Base-by-base conservation (phyloP, 2,113 vertebrate species). In the Carassius carassius region DNA sequence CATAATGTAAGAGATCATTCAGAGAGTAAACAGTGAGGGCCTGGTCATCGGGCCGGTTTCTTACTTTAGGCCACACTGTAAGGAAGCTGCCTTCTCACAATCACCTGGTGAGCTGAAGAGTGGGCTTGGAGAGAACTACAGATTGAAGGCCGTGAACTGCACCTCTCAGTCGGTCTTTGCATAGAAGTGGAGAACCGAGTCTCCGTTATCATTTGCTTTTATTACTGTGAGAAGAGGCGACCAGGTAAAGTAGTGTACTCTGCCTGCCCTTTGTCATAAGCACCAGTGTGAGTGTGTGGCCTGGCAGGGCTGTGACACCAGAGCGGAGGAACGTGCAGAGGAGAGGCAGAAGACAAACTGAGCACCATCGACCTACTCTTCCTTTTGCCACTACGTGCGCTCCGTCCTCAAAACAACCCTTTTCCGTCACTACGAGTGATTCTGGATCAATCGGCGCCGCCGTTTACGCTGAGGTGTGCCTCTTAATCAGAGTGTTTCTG, bases 101-200 rank as follows among this genome's bases (percentile, higher is more conserved):
- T 78, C 65, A 44, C 78, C 13, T n/a, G 58, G 29, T 14, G 17
- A 41, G 17, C 23, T 32, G 81, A 56, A 75, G 74, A 73, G 29
- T 78, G 47, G 79, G 81, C 47, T 69, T 69, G 56, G 23, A 85
- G 72, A 75, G 51, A 69, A 56, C 12, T 73, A 81, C 41, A 47
- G 47, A 19, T 62, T 56, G 25, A 90, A 90, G 91, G 90, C 87
- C 87, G 8, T 85, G 88, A 90, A 87, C 84, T 88, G 90, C 89
- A 90, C 91, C 90, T 92, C 92, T 91, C 90, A 47, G 88, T 90
- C 91, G 47, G 90, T 92, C 89, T 90, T 94, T 95, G 94, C 94
- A 95, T 95, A 95, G 94, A 94, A 94, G 92, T 92, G 90, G 92
- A 92, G 92, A 90, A 92, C 91, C 84, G 90, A 89, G 78, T 82